Evolutionary conservation across 2,113 vertebrate species (phyloP), one percentile per base, ranked within the genome.

Genomic region (Accipiter virgatus): DNA sequence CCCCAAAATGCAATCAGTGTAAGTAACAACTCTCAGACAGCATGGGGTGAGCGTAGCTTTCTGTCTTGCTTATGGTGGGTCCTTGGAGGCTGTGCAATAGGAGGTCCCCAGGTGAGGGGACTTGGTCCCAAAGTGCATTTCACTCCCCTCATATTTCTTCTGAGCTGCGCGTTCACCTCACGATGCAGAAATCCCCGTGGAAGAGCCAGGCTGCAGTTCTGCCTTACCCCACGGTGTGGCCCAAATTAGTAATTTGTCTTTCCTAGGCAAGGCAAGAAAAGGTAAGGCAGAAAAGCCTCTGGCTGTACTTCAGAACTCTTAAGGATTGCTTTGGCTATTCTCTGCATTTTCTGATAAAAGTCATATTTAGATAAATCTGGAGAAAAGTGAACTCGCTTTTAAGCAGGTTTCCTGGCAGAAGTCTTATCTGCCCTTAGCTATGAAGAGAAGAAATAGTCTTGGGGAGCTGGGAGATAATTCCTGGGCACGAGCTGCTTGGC

Each of bases 1-100:
- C 94, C 99, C 98, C 96, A 99, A 98, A 93, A 98, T 99, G 1
- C 98, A 98, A 10, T 42, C 98, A 61, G 25, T 18, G 98, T 98
- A 94, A 98, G 98, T 98, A 86, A 18, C 42, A 72, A 0, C 74
- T 89, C 81, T 16, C 15, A 2, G 86, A 63, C 75, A 34, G 27
- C 1, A 1, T 2, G 47, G 21, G 25, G 7, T 5, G 29, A 16
- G 3, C 4, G 52, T 21, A 15, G 25, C 55, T 74, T 42, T 38
- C 52, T 16, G 12, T n/a, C 55, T 10, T 50, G 50, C 47, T 70
- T 20, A 1, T 20, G 45, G 23, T 72, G 75, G 22, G 52, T n/a
- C 65, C 61, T 90, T 26, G 32, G 45, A 55, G 85, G 61, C 65
- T 63, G 10, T 67, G 20, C 1, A 2, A 40, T 16, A 48, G 45